These are phyloP conservation scores for Mus spretus DNA, from an alignment of 2,797 vertebrate species.

Conservation along the genomic window DNA sequence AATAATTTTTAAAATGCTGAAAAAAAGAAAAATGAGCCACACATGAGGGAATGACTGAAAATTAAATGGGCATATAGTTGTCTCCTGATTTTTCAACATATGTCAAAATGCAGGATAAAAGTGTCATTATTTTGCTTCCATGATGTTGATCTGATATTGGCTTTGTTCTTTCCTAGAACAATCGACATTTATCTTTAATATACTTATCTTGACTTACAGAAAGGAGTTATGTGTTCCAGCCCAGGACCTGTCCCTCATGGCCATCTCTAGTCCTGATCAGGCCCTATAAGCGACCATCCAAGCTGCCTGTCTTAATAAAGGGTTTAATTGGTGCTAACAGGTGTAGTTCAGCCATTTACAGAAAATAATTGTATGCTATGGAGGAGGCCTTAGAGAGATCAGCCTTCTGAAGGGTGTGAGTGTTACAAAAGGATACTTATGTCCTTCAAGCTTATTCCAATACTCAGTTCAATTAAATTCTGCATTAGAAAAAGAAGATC, in stretches of 20 bases:
- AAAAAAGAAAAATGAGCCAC: background rate
- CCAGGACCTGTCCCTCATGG: background rate
- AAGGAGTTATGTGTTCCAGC: background rate
- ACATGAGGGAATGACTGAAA: background rate
- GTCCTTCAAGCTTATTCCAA: background rate
- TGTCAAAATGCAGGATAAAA: background rate
- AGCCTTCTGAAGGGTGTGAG: background rate
- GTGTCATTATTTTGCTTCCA: background rate
- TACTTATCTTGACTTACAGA: slow-evolving; percentile 13
- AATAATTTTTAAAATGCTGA: background rate
- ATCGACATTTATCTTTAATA: background rate
- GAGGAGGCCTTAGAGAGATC: background rate
- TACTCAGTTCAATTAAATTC: background rate
- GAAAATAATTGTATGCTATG: background rate
- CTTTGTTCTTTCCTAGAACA: background rate
- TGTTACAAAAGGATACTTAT: background rate
- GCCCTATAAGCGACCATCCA: background rate
- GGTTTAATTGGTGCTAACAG: background rate
- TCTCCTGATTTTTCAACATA: background rate
- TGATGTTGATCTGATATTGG: background rate
- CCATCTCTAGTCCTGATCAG: background rate
- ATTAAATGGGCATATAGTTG: background rate
- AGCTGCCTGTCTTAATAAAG: background rate
- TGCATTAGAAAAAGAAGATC: background rate
- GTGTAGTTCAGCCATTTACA: background rate